Percentiles rank a stretch among this genome's conserved stretches.
Conservation (phyloP, 30 jellyfish, hydroid and myxozoan species). For the Aurelia sp. region DNA sequence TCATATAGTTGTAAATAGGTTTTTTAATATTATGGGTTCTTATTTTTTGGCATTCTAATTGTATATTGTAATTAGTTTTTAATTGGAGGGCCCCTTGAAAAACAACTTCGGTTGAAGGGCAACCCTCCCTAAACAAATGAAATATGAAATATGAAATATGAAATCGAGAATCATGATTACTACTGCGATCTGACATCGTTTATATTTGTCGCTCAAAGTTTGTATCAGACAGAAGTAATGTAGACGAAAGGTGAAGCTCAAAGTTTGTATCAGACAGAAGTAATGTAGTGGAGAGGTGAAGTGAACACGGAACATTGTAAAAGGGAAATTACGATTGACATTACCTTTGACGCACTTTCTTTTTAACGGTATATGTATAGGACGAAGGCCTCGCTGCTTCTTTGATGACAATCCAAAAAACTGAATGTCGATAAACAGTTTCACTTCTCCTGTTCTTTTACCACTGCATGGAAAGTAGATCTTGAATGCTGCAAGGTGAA, state of each 20-base stretch:
- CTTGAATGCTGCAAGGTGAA: slow-evolving; percentile 59
- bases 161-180: no score
- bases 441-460: slow-evolving; percentile 70
- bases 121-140: no score
- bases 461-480: slow-evolving; percentile 90
- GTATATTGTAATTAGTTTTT: no score
- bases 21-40: no score
- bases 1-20: no score
- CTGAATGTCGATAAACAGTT: slow-evolving; percentile 55
- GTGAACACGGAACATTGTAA: neutral
- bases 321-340: slow-evolving; percentile 14
- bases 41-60: no score
- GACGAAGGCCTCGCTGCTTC: slow-evolving; percentile 53
- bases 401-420: slow-evolving; percentile 58
- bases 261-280: neutral
- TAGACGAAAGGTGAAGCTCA: neutral
- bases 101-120: no score
- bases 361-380: slow-evolving; percentile 63
- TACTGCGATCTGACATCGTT: no score
- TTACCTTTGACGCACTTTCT: slow-evolving; percentile 78
- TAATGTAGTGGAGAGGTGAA: neutral
- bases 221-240: neutral
- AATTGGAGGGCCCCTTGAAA: no score
- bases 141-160: no score
- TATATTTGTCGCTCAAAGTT: no score